phyloP scores from a whole-genome alignment of 2,113 vertebrate genomes.

The Hippopotamus amphibius region DNA sequence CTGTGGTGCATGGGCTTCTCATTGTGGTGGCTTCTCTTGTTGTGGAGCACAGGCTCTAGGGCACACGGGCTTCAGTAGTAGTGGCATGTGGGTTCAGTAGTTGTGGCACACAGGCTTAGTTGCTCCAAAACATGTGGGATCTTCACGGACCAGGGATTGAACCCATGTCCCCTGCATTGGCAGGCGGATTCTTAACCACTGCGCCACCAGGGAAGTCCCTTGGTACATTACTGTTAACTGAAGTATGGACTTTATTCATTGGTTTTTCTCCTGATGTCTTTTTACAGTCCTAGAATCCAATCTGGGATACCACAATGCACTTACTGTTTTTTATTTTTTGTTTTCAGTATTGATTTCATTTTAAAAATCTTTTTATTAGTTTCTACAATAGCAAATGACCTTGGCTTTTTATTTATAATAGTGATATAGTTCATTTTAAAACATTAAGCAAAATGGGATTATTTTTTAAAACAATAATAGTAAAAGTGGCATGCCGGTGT shows the following conservation, averaged over 20 bases:
- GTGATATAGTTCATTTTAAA: neutral
- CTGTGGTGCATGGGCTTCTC: neutral
- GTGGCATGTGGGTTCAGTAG: neutral
- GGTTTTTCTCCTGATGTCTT: neutral
- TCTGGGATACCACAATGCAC: neutral
- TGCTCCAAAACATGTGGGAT: neutral
- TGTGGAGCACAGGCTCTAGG: neutral
- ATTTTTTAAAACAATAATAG: neutral
- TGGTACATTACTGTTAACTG: too few relatives aligned
- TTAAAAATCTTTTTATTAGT: neutral
- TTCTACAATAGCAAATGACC: neutral
- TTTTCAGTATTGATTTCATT: neutral
- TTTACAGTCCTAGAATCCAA: neutral
- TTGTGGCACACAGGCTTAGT: neutral
- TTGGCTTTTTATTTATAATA: neutral
- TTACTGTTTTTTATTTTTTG: neutral
- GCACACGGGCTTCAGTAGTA: neutral
- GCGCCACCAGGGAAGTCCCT: neutral
- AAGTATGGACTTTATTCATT: neutral
- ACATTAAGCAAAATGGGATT: neutral
- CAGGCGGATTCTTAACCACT: neutral
- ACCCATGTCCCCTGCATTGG: neutral
- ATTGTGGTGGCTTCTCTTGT: neutral
- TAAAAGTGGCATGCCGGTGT: neutral
- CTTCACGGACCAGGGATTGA: neutral